Evolutionary conservation across 2,888 invertebrate genomes (phyloP).

Genomic region (Magallana nippona): DNA sequence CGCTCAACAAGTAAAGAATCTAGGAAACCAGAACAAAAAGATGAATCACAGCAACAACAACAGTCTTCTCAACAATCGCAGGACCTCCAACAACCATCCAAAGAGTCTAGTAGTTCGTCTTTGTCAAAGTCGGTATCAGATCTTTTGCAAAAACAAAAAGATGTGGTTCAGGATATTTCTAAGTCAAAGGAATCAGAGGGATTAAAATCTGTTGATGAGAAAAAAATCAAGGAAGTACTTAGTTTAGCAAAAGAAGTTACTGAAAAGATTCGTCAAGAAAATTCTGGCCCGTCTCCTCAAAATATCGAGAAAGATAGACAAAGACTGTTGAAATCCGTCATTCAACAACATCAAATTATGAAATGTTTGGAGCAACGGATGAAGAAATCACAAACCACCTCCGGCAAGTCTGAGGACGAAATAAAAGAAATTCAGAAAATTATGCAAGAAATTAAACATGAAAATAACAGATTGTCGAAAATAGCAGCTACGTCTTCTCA

Average conservation of each 20-base stretch:
- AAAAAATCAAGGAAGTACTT: conserved; percentile 1
- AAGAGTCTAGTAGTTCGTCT: neutral
- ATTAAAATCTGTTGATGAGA: neutral
- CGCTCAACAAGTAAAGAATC: too few species aligned
- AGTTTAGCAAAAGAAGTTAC: neutral
- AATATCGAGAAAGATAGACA: neutral
- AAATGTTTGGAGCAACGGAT: neutral
- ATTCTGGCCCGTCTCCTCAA: conserved; percentile 2
- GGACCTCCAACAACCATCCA: neutral
- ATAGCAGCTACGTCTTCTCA: neutral
- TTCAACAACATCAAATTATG: conserved; percentile 26
- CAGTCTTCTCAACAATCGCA: neutral
- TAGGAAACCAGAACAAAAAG: too few species aligned
- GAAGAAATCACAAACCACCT: neutral
- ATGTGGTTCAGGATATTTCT: neutral
- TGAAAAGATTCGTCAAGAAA: conserved; percentile 2
- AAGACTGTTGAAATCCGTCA: neutral
- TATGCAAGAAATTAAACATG: neutral
- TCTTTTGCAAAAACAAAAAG: neutral
- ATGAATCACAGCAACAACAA: neutral
- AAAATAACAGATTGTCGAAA: conserved; percentile 23
- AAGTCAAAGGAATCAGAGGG: neutral
- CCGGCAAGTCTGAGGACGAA: neutral
- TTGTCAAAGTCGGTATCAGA: conserved; percentile 1
- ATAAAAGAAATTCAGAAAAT: neutral